Evolutionary conservation across 2,888 invertebrate genomes (phyloP), one percentile per base, ranked within the genome.

Genomic region (Gerris lacustris): DNA sequence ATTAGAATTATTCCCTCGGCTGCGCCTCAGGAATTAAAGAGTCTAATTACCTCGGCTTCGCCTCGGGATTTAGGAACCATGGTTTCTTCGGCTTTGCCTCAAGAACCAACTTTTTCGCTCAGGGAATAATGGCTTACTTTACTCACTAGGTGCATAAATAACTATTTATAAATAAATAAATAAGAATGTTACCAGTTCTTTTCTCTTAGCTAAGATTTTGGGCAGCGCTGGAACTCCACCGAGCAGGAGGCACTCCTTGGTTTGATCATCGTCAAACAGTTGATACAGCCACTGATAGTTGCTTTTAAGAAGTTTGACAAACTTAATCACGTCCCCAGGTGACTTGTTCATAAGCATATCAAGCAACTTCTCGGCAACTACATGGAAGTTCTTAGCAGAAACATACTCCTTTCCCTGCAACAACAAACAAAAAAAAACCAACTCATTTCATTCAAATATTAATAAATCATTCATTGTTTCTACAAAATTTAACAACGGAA

Each of bases 321-420:
- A 64, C 17, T 9, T 64, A 9, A 18, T 31, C 9, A 64, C 17
- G 17, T 64, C 64, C 9, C 9, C 18, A 6, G 11, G 18, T n/a
- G 64, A 18, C 18, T 64, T 64, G 31, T 11, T 6, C 17, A 64
- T 64, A 4, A 64, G 9, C 9, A 9, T 2, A 2, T 64, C 64
- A n/a, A 64, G 11, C 18, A 64, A 18, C 18, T 18, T 64, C 17
- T 31, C 64, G 2, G 18, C 64, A 9, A 64, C 64, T n/a, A 64
- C 31, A 5, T 64, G 64, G 31, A 64, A 64, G 31, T 64, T 31
- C 31, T 64, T 9, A 18, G 31, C 31, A 64, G 64, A 18, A 64
- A 64, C 64, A 64, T 64, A 64, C 31, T 64, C 64, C 18, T 64
- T 31, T 1, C 64, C 64, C 64, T 64, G 31, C 9, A 64, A 64